Percentiles rank a stretch among this genome's conserved stretches.
Conservation (phyloP, 2,113 vertebrate species). For the Phrynocephalus versicolor region DNA sequence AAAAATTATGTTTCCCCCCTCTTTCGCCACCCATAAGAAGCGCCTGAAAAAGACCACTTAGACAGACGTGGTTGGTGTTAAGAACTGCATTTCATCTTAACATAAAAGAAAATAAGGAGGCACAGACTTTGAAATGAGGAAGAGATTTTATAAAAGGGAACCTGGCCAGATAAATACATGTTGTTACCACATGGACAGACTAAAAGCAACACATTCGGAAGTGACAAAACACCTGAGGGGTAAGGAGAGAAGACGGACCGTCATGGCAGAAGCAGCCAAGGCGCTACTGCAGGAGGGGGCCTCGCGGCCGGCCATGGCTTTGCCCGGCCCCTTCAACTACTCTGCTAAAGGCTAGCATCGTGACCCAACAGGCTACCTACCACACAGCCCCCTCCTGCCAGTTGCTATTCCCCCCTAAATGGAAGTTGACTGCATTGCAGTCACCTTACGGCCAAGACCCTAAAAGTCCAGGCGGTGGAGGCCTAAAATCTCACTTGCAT, state of each 20-base stretch:
- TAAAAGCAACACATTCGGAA: accelerated
- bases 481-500: background rate
- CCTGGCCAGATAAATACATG: background rate
- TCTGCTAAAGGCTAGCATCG: background rate
- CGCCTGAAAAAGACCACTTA: background rate
- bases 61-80: background rate
- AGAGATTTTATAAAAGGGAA: background rate
- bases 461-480: background rate
- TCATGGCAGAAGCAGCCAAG: background rate
- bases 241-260: background rate
- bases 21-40: background rate
- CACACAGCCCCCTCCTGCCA: background rate
- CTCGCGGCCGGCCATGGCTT: background rate
- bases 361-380: background rate
- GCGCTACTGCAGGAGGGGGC: background rate
- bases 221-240: background rate
- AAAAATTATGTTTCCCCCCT: background rate
- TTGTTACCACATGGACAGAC: background rate
- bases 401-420: background rate
- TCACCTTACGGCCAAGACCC: background rate
- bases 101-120: accelerated
- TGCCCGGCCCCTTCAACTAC: background rate
- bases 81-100: background rate
- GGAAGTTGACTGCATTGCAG: background rate
- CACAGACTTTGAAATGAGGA: background rate